phyloP scores from a whole-genome alignment of 2,113 vertebrate species.

The Girardinichthys multiradiatus region DNA sequence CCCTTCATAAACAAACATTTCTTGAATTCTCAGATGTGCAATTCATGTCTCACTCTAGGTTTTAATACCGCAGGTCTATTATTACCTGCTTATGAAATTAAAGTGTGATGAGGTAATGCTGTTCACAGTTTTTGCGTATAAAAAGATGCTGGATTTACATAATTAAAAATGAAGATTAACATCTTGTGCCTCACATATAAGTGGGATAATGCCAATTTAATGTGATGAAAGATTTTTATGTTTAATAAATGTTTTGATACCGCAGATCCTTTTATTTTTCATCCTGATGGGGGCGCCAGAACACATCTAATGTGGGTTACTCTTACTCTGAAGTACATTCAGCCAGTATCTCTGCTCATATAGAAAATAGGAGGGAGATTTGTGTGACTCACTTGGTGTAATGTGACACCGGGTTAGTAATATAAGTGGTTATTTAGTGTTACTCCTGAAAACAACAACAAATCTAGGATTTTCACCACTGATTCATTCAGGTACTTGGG shows the following conservation, averaged over 20 bases:
- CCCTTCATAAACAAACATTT: neutral
- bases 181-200: neutral
- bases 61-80: too few species aligned
- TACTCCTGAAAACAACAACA: neutral
- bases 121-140: neutral
- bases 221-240: neutral
- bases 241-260: neutral
- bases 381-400: neutral
- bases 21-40: too few species aligned
- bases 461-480: neutral
- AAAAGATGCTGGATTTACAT: neutral
- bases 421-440: neutral
- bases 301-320: constrained; percentile 38
- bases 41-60: too few species aligned
- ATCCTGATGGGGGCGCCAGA: constrained; percentile 68
- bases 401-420: neutral
- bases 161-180: neutral
- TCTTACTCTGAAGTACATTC: too few species aligned
- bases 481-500: neutral
- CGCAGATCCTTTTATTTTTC: constrained; percentile 19
- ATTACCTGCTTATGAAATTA: neutral
- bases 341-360: neutral
- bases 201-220: neutral
- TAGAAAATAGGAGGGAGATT: neutral
- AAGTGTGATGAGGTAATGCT: neutral